Evolutionary conservation across 1,140 invertebrate species (phyloP).

Genomic region (Eurosta solidaginis): DNA sequence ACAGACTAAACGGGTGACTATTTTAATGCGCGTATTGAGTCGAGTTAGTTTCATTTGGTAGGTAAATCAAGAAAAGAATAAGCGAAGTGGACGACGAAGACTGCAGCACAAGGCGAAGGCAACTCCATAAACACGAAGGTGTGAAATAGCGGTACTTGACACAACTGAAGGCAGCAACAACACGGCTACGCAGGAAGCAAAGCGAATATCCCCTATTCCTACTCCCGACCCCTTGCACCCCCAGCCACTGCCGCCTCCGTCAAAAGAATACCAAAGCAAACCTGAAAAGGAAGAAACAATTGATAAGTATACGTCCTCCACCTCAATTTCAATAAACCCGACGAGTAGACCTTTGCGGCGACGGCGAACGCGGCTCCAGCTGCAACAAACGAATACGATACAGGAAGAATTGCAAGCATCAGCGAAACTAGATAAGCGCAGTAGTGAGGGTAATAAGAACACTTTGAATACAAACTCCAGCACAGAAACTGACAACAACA

Average conservation of each 20-base stretch:
- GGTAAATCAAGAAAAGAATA: neutral
- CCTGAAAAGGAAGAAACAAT: neutral
- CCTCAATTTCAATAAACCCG: neutral
- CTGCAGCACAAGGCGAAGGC: neutral
- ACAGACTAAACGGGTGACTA: neutral
- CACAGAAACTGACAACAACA: neutral
- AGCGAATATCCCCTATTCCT: neutral
- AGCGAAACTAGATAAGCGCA: slow-evolving; percentile 14
- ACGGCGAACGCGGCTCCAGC: slow-evolving; percentile 9
- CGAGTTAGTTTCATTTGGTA: neutral
- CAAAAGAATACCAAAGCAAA: neutral
- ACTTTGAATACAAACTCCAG: neutral
- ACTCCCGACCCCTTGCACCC: neutral
- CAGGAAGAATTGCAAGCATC: slow-evolving; percentile 5
- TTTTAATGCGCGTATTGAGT: neutral
- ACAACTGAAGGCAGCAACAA: no score
- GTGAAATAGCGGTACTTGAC: no score
- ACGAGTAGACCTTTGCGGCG: neutral
- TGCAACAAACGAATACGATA: neutral
- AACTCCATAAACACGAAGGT: neutral
- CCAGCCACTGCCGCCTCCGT: neutral
- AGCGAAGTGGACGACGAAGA: neutral
- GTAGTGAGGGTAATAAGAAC: neutral
- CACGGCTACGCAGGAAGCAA: slow-evolving; percentile 2
- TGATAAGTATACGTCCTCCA: neutral